Evolutionary conservation across 2,113 vertebrate species (phyloP).

Genomic region (Catagonus wagneri): DNA sequence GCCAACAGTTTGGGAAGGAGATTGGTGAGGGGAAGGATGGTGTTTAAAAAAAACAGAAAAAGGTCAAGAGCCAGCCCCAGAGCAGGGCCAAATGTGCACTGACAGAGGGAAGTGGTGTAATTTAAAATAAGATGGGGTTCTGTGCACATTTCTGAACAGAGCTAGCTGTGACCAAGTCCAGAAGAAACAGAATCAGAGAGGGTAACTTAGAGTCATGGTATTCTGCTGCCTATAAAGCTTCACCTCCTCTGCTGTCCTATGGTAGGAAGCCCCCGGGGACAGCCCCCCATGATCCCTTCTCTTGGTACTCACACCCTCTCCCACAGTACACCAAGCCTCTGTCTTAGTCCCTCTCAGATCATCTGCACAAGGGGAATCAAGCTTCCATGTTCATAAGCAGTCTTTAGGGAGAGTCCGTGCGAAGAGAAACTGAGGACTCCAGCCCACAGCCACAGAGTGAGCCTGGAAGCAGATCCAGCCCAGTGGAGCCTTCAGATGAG

Average conservation of each 20-base stretch:
- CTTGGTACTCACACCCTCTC: neutral
- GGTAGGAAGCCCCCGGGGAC: neutral
- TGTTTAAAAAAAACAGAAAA: neutral
- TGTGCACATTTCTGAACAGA: neutral
- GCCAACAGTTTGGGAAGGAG: neutral
- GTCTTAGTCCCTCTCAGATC: neutral
- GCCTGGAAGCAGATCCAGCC: neutral
- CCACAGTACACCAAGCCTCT: neutral
- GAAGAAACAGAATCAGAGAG: neutral
- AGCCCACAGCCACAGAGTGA: neutral
- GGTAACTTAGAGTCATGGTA: neutral
- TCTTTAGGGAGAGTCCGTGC: neutral
- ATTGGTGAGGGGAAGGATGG: neutral
- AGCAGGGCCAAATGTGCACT: neutral
- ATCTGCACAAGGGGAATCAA: neutral
- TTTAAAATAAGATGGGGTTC: neutral
- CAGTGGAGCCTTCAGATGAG: neutral
- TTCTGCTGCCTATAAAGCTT: neutral
- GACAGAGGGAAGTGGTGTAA: neutral
- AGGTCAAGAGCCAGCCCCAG: neutral
- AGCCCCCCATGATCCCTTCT: neutral
- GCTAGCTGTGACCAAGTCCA: neutral
- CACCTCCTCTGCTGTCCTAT: neutral
- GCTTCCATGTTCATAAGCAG: neutral
- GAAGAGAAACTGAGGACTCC: neutral